Evolutionary conservation across 2,797 vertebrate genomes (phyloP).

Genomic region (Lacerta viridis): DNA sequence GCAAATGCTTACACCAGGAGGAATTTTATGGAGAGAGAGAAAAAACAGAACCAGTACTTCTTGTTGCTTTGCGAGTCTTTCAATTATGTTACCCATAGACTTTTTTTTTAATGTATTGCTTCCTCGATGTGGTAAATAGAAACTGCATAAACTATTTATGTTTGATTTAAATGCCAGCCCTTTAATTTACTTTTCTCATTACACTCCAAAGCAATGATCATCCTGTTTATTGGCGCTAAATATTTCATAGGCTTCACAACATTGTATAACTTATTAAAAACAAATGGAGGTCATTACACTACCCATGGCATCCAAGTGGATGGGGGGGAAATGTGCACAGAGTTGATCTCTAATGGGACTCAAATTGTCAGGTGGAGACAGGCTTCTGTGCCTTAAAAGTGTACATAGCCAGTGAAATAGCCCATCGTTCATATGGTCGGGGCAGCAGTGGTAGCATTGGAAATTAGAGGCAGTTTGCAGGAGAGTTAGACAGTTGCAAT

Average conservation of each 20-base stretch:
- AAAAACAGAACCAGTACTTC: neutral
- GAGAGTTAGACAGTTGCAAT: neutral
- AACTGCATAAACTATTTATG: constrained; percentile 72
- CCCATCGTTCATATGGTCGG: neutral
- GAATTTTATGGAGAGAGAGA: neutral
- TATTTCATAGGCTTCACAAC: constrained; percentile 70
- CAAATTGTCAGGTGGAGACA: neutral
- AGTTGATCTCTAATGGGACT: neutral
- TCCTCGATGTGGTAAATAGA: constrained; percentile 68
- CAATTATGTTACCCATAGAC: constrained; percentile 68
- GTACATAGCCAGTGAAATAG: neutral
- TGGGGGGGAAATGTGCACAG: neutral
- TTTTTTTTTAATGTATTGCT: constrained; percentile 64
- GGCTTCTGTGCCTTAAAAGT: neutral
- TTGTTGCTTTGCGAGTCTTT: constrained; percentile 45
- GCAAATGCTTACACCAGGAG: neutral
- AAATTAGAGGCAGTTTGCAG: neutral
- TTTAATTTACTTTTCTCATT: constrained; percentile 76
- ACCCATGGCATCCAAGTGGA: neutral
- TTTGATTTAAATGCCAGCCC: constrained; percentile 73
- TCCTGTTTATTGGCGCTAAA: constrained; percentile 70
- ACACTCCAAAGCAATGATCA: constrained; percentile 67
- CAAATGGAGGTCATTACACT: constrained; percentile 50
- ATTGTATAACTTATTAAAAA: constrained; percentile 59
- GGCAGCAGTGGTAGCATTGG: neutral